Base-by-base conservation (phyloP, 2,888 invertebrate species). In the Pemphredon lugubris region DNA sequence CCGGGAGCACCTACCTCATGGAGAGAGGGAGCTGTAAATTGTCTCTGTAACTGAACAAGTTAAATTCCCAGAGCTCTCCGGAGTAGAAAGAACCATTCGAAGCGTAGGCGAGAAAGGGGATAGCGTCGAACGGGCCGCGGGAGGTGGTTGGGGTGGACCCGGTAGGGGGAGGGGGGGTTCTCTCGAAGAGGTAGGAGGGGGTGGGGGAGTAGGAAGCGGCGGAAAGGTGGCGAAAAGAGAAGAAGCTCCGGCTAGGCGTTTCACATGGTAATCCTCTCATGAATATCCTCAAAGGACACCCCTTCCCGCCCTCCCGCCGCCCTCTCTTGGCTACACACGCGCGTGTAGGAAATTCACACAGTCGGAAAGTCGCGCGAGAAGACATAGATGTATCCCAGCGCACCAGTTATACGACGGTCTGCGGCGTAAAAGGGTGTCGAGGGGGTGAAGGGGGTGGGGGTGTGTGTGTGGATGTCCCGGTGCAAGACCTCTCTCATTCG, bases 191-290 rank as follows among this genome's bases (percentile, higher is more conserved):
- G 57, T 34, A 60, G 58, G 40, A 64, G 39, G 32, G 34, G 40
- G 53, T 44, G 44, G 48, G 64, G 23, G 51, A 58, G 54, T 40
- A 55, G 61, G 32, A 44, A 60, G 65, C 26, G 66, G 60, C 26
- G 66, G 60, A 64, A 60, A 72, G 44, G 66, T 67, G 73, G 65
- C 68, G 71, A 73, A 77, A 72, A 73, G 64, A 77, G 80, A 79
- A 67, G 78, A 77, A 79, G 75, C 73, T 75, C 67, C 68, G 77
- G 73, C 77, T 82, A 77, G 82, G 83, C 84, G 84, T 87, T 87
- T 87, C 87, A 85, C 84, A 87, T 86, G 86, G 83, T 87, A 87
- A 87, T 87, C 83, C 79, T 79, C 86, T 87, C 87, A 86, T 87
- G 87, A 87, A 87, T 87, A 87, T 85, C 86, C 77, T 86, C 86